These are phyloP conservation scores for Habroteleia sp. DNA, from an alignment of 2,888 invertebrate genomes.

Conservation along the genomic window DNA sequence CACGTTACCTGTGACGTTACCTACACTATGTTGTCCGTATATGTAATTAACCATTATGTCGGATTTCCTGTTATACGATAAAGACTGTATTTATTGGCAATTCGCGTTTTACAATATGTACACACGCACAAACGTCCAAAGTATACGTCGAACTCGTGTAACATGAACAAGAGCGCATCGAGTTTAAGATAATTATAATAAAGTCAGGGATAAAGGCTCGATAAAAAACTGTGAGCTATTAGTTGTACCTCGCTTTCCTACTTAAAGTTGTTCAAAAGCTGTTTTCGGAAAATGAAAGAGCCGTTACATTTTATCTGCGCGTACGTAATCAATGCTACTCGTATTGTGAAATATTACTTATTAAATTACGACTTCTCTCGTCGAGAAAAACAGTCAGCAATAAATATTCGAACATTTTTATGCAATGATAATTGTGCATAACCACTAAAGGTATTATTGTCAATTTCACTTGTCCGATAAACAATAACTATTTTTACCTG, in stretches of 20 bases:
- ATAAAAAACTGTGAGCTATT: conserved; percentile 27
- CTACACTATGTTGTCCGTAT: conserved; percentile 56
- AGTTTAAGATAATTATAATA: conserved; percentile 47
- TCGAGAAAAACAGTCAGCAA: conserved; percentile 17
- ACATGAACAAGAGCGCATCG: conserved; percentile 27
- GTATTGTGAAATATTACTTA: conserved; percentile 30
- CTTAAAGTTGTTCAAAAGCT: conserved; percentile 9
- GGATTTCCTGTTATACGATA: conserved; percentile 62
- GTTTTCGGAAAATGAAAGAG: conserved; percentile 38
- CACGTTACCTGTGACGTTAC: conserved; percentile 61
- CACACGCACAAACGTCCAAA: conserved; percentile 20
- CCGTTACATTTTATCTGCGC: conserved; percentile 42
- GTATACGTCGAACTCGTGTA: conserved; percentile 23
- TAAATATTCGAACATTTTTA: conserved; percentile 8
- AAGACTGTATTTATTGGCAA: conserved; percentile 62
- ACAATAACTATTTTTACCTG: too few species aligned
- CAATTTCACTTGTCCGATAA: conserved; percentile 3
- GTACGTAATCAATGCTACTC: conserved; percentile 29
- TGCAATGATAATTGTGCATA: conserved; percentile 8
- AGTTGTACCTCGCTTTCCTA: conserved; percentile 6
- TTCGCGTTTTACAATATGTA: conserved; percentile 54
- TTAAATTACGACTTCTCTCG: conserved; percentile 26
- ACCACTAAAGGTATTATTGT: not conserved
- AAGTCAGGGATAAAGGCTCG: conserved; percentile 37
- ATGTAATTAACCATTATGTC: conserved; percentile 58